Evolutionary conservation across 2,797 vertebrate species (phyloP).

Genomic region (Dryobates pubescens): DNA sequence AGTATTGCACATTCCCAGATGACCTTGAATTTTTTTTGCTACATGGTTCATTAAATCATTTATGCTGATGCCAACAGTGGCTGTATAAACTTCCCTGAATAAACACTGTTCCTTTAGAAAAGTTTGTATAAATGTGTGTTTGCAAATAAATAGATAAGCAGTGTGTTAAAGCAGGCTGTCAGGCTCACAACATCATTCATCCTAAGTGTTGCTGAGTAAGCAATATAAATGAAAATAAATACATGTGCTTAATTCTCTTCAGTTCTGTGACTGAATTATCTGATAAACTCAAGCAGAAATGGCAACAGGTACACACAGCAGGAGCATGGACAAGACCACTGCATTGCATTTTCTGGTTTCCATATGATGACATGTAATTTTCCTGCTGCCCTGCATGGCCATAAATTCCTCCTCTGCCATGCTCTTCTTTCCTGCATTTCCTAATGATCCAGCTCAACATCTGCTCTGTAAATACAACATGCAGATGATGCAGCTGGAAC

Average conservation of each 20-base stretch:
- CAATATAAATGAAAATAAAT: background rate
- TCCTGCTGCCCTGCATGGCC: background rate
- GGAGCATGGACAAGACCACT: conserved; percentile 8
- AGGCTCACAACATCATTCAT: background rate
- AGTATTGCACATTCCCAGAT: background rate
- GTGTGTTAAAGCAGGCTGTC: background rate
- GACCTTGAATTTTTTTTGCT: conserved; percentile 6
- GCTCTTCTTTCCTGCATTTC: background rate
- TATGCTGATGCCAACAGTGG: background rate
- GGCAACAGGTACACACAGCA: background rate
- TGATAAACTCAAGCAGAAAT: background rate
- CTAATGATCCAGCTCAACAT: conserved; percentile 26
- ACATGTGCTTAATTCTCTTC: background rate
- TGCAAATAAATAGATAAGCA: background rate
- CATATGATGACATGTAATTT: background rate
- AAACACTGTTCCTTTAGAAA: background rate
- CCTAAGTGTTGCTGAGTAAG: background rate
- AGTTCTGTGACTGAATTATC: background rate
- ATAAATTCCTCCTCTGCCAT: background rate
- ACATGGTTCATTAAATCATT: background rate
- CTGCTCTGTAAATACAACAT: background rate
- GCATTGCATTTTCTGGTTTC: background rate
- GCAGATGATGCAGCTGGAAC: conserved; percentile 43
- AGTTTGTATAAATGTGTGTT: background rate
- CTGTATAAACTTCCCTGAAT: background rate